phyloP scores from a whole-genome alignment of 2,888 invertebrate species.

The Enchytraeus crypticus region DNA sequence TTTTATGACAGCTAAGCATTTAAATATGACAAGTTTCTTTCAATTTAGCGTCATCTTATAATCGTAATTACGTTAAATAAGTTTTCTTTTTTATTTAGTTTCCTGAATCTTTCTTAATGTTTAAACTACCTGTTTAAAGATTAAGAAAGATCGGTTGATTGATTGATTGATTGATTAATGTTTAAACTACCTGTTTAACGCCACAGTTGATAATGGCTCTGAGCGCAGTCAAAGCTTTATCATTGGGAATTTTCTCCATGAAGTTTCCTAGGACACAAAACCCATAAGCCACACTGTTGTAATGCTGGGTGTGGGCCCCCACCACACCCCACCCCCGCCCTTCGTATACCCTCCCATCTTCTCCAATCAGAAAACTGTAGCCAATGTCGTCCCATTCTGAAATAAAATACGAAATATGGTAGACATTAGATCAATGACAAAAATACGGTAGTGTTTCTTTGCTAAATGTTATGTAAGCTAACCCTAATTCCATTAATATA shows the following conservation, averaged over 20 bases:
- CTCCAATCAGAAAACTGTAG: conserved; percentile 48
- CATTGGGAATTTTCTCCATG: conserved; percentile 23
- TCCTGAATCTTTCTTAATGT: too few species aligned
- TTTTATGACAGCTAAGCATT: too few species aligned
- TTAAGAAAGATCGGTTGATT: too few species aligned
- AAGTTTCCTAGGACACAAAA: conserved; percentile 32
- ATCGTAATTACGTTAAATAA: too few species aligned
- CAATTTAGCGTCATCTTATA: too few species aligned
- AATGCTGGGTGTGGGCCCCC: conserved; percentile 30
- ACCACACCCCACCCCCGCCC: conserved; percentile 23
- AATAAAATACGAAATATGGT: neutral
- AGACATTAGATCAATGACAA: neutral
- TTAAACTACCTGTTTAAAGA: too few species aligned
- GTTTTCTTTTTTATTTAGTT: too few species aligned
- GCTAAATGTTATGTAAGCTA: too few species aligned
- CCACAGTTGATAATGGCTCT: conserved; percentile 29
- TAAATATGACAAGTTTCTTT: too few species aligned
- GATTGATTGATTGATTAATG: too few species aligned
- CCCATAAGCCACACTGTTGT: conserved; percentile 53
- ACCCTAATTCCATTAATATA: too few species aligned
- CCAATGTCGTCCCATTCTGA: conserved; percentile 26
- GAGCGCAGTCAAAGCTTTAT: conserved; percentile 24
- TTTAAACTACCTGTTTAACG: conserved; percentile 16
- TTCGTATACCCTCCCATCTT: conserved; percentile 26
- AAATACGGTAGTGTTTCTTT: too few species aligned